Percentiles rank a stretch among this genome's conserved stretches.
phyloP scores from a whole-genome alignment of 2,888 invertebrate genomes.

The Ommatoiulus sabulosus region DNA sequence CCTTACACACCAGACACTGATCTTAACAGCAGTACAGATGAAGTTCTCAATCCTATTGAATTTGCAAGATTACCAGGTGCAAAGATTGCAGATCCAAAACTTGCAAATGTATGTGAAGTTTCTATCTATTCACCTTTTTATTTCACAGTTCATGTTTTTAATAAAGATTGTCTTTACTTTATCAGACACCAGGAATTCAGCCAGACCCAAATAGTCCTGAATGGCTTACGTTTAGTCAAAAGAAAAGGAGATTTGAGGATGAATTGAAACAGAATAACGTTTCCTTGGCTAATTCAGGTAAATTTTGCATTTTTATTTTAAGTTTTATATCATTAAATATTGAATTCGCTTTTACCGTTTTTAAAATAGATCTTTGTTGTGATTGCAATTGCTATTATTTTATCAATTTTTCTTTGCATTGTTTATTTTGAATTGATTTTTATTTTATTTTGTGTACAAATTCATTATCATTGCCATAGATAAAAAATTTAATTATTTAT shows the following conservation, averaged over 20 bases:
- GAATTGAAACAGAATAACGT: conserved; percentile 92
- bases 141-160: not conserved
- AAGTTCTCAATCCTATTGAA: conserved; percentile 55
- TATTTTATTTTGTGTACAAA: conserved; percentile 62
- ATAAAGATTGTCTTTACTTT: not conserved
- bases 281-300: conserved; percentile 87
- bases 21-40: conserved; percentile 58
- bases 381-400: conserved; percentile 1
- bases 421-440: conserved; percentile 42
- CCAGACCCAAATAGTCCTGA: conserved; percentile 70
- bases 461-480: conserved; percentile 71
- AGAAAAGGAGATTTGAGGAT: conserved; percentile 94
- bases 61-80: conserved; percentile 58
- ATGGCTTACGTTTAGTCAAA: conserved; percentile 91
- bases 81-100: conserved; percentile 44
- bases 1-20: conserved; percentile 58
- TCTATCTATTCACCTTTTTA: not conserved
- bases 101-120: conserved; percentile 22
- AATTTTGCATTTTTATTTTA: not conserved
- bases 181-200: conserved; percentile 66
- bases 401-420: conserved; percentile 44
- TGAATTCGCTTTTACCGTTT: not conserved
- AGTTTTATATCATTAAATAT: not conserved
- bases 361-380: not conserved
- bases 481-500: conserved; percentile 92